Evolutionary conservation across 2,888 invertebrate genomes (phyloP).

Genomic region (Cryptocheilus praepositus): DNA sequence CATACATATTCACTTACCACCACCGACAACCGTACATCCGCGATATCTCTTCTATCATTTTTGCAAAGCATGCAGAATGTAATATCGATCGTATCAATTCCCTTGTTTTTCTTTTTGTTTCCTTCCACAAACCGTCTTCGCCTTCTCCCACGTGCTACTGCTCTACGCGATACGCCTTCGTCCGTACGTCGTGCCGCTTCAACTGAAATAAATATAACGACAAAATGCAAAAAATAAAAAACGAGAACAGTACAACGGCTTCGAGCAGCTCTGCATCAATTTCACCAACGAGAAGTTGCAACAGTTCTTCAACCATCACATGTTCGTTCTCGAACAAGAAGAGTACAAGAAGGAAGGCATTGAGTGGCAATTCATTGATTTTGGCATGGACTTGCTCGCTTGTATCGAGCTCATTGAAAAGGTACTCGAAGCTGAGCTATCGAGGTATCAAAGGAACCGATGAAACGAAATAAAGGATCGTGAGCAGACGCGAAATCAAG

Average conservation of each 20-base stretch:
- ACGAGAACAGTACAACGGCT: constrained; percentile 87
- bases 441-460: no score
- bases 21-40: no score
- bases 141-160: constrained; percentile 6
- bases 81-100: constrained; percentile 25
- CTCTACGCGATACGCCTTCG: constrained; percentile 2
- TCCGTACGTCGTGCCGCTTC: no score
- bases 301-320: constrained; percentile 99
- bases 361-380: constrained; percentile 97
- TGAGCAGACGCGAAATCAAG: no score
- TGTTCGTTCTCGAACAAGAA: constrained; percentile 98
- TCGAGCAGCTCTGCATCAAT: constrained; percentile 99
- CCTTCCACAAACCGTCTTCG: constrained; percentile 7
- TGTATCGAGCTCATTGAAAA: constrained; percentile 97
- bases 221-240: constrained; percentile 12
- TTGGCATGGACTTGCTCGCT: constrained; percentile 96
- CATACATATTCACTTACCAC: no score
- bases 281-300: constrained; percentile 98
- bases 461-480: no score
- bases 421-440: constrained; percentile 76
- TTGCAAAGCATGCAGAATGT: background rate
- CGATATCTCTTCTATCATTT: background rate
- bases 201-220: constrained; percentile 20
- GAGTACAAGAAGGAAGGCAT: constrained; percentile 96
- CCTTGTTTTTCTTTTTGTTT: constrained; percentile 28